Conservation (phyloP, 1,140 invertebrate species). For the Halyomorpha halys region DNA sequence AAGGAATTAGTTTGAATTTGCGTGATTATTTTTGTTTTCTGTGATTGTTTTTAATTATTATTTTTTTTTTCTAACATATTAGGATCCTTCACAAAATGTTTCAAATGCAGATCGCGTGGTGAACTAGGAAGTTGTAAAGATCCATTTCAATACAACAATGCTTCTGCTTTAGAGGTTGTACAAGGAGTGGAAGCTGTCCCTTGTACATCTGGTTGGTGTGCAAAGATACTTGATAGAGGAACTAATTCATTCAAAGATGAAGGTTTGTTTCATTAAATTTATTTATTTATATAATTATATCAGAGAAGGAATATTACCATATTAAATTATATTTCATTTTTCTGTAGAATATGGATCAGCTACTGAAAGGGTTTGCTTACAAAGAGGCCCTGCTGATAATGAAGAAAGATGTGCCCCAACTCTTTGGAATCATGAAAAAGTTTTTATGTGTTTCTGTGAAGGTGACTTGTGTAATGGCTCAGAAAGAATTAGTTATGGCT, state of each 20-base stretch:
- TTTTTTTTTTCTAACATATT: conserved; percentile 21
- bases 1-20: too few species aligned
- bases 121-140: conserved; percentile 80
- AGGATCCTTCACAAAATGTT: conserved; percentile 57
- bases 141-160: conserved; percentile 65
- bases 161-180: conserved; percentile 48
- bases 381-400: conserved; percentile 71
- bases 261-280: conserved; percentile 34
- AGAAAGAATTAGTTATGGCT: too few species aligned
- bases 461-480: conserved; percentile 76
- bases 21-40: too few species aligned
- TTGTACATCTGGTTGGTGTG: conserved; percentile 87
- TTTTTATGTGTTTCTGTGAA: conserved; percentile 83
- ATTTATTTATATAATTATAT: not conserved
- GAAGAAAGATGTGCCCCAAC: conserved; percentile 82
- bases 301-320: not conserved
- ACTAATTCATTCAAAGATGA: conserved; percentile 51
- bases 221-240: conserved; percentile 74
- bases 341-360: conserved; percentile 73
- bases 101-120: conserved; percentile 72
- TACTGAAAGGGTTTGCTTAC: conserved; percentile 75
- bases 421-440: conserved; percentile 62
- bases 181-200: conserved; percentile 63
- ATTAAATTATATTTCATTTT: conserved; percentile 24
- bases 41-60: not conserved